These are phyloP conservation scores for Fissipunctia ypsillon DNA, from an alignment of 2,888 invertebrate species.

Conservation along the genomic window DNA sequence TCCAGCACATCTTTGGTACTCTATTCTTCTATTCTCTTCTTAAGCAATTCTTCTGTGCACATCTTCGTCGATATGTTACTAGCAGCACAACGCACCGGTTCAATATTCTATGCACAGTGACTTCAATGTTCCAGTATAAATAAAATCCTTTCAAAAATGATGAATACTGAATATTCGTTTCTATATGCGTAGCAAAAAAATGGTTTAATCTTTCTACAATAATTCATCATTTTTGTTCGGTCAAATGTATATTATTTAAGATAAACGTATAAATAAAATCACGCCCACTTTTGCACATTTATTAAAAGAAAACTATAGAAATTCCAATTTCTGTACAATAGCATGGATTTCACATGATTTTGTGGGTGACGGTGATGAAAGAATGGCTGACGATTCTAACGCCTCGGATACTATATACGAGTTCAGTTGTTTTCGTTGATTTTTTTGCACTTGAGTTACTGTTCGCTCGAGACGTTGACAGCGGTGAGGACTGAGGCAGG, in stretches of 20 bases:
- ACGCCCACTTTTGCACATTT: slow-evolving; percentile 76
- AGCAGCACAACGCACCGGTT: slow-evolving; percentile 83
- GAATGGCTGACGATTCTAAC: slow-evolving; percentile 87
- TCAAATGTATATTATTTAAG: slow-evolving; percentile 67
- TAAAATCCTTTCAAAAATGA: slow-evolving; percentile 76
- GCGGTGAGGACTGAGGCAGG: slow-evolving; percentile 76
- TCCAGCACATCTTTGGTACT: slow-evolving; percentile 82
- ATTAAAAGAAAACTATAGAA: slow-evolving; percentile 75
- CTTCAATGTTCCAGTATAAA: slow-evolving; percentile 77
- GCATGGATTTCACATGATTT: slow-evolving; percentile 84
- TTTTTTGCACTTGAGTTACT: slow-evolving; percentile 80
- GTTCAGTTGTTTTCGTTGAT: slow-evolving; percentile 80
- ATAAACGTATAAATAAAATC: slow-evolving; percentile 65
- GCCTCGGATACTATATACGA: slow-evolving; percentile 83
- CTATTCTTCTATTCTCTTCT: slow-evolving; percentile 75
- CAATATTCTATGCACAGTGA: slow-evolving; percentile 76
- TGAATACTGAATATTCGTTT: slow-evolving; percentile 62
- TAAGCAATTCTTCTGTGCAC: slow-evolving; percentile 82
- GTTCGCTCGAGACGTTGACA: slow-evolving; percentile 77
- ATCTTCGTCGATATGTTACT: slow-evolving; percentile 78
- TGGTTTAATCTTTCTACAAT: neutral
- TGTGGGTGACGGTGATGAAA: slow-evolving; percentile 77
- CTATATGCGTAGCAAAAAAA: no score
- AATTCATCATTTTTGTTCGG: slow-evolving; percentile 79
- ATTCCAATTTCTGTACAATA: slow-evolving; percentile 88